Percentiles rank a stretch among this genome's conserved stretches.
Conservation (phyloP, 2,888 invertebrate species). For the Lysandra bellargus region DNA sequence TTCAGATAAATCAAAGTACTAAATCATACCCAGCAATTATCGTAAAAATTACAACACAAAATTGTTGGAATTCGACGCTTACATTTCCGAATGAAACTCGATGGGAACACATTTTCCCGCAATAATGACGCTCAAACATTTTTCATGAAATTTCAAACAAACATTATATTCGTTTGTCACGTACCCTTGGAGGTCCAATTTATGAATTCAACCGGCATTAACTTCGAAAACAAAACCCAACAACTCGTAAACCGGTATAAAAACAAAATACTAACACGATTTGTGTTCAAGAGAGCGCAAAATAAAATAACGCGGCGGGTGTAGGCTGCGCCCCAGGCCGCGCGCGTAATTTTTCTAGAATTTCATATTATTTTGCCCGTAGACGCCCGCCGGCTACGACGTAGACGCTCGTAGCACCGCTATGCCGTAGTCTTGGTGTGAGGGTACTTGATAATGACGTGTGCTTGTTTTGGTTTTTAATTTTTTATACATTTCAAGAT, state of each 20-base stretch:
- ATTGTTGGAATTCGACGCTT: not conserved
- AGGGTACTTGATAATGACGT: slow-evolving; percentile 34
- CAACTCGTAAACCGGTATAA: slow-evolving; percentile 60
- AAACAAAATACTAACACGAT: slow-evolving; percentile 57
- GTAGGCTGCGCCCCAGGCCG: slow-evolving; percentile 68
- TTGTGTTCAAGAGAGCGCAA: slow-evolving; percentile 73
- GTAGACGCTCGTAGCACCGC: slow-evolving; percentile 58
- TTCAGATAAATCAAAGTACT: not conserved
- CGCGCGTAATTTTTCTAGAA: slow-evolving; percentile 73
- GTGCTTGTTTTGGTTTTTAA: slow-evolving; percentile 29
- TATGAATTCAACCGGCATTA: slow-evolving; percentile 43
- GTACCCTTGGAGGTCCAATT: slow-evolving; percentile 42
- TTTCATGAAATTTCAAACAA: slow-evolving; percentile 20
- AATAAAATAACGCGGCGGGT: slow-evolving; percentile 72
- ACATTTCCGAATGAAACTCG: not conserved
- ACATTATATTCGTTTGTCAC: slow-evolving; percentile 33
- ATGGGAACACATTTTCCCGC: slow-evolving; percentile 3
- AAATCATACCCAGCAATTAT: not conserved
- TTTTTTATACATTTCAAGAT: not conserved
- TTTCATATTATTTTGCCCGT: slow-evolving; percentile 71
- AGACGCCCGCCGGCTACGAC: slow-evolving; percentile 66
- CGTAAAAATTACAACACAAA: not conserved
- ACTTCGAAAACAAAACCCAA: slow-evolving; percentile 48
- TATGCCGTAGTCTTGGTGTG: slow-evolving; percentile 52
- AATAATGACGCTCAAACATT: slow-evolving; percentile 14